Percentiles rank a stretch among this genome's conserved stretches.
Evolutionary conservation across 2,888 invertebrate genomes (phyloP).

Genomic region (Diarsia brunnea): DNA sequence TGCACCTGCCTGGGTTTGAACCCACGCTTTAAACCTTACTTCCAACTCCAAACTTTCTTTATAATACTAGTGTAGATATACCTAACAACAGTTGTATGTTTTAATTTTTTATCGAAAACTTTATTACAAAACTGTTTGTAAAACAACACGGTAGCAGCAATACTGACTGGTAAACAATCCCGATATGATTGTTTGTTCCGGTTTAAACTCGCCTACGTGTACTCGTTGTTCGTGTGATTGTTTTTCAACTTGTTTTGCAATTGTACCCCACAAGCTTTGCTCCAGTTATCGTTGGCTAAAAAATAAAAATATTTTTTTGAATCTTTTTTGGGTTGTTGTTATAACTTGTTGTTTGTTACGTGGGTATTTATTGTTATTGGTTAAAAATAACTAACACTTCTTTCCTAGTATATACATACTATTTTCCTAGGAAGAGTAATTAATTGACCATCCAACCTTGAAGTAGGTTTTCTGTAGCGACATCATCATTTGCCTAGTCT

Average conservation of each 20-base stretch:
- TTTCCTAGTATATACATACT: not conserved
- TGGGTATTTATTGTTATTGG: not conserved
- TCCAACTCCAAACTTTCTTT: not conserved
- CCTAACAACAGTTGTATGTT: not conserved
- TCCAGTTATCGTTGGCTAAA: not conserved
- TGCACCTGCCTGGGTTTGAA: too few species aligned
- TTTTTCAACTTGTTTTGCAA: constrained; percentile 36
- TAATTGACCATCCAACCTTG: too few species aligned
- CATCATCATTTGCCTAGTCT: too few species aligned
- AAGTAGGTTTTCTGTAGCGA: too few species aligned
- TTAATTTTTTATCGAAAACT: not conserved
- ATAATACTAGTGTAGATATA: not conserved
- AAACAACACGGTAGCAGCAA: constrained; percentile 21
- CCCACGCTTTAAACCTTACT: not conserved
- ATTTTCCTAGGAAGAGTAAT: too few species aligned
- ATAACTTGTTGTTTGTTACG: not conserved
- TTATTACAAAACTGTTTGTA: constrained; percentile 1
- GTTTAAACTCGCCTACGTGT: constrained; percentile 38
- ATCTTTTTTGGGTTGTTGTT: not conserved
- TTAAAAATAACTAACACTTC: not conserved
- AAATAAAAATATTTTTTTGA: constrained; percentile 5
- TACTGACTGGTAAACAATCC: constrained; percentile 32
- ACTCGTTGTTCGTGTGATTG: constrained; percentile 28
- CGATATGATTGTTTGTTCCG: constrained; percentile 46
- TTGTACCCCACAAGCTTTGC: constrained; percentile 31